Evolutionary conservation across 2,888 invertebrate species (phyloP).

Genomic region (Luperina nickerlii): DNA sequence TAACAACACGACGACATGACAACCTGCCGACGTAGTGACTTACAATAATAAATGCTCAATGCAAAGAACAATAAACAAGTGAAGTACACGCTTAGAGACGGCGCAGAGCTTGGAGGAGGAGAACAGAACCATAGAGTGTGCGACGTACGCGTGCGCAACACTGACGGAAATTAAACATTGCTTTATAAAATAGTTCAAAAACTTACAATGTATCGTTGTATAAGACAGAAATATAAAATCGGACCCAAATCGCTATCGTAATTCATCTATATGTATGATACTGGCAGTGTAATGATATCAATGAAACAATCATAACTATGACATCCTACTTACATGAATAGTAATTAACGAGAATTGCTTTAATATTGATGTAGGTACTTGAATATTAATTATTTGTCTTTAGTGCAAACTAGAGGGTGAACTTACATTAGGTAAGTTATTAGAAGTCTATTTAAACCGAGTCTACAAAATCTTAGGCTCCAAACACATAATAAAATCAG

Average conservation of each 20-base stretch:
- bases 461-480: constrained; percentile 90
- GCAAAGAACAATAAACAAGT: constrained; percentile 53
- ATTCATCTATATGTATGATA: constrained; percentile 88
- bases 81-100: constrained; percentile 71
- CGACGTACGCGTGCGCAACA: constrained; percentile 64
- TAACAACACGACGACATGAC: constrained; percentile 34
- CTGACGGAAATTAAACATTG: constrained; percentile 71
- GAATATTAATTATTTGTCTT: constrained; percentile 82
- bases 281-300: constrained; percentile 89
- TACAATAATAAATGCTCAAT: constrained; percentile 52
- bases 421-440: constrained; percentile 85
- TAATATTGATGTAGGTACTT: constrained; percentile 84
- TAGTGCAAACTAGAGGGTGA: constrained; percentile 89
- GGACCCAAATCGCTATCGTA: constrained; percentile 87
- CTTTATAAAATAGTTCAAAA: constrained; percentile 86
- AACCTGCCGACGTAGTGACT: constrained; percentile 42
- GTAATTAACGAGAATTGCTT: constrained; percentile 89
- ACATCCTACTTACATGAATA: constrained; percentile 87
- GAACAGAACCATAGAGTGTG: constrained; percentile 63
- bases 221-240: constrained; percentile 89
- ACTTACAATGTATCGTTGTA: constrained; percentile 87
- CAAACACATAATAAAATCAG: constrained; percentile 90
- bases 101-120: constrained; percentile 78
- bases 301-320: constrained; percentile 81
- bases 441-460: constrained; percentile 86